Base-by-base conservation (phyloP, 2,113 vertebrate genomes). In the Triplophysa dalaica region DNA sequence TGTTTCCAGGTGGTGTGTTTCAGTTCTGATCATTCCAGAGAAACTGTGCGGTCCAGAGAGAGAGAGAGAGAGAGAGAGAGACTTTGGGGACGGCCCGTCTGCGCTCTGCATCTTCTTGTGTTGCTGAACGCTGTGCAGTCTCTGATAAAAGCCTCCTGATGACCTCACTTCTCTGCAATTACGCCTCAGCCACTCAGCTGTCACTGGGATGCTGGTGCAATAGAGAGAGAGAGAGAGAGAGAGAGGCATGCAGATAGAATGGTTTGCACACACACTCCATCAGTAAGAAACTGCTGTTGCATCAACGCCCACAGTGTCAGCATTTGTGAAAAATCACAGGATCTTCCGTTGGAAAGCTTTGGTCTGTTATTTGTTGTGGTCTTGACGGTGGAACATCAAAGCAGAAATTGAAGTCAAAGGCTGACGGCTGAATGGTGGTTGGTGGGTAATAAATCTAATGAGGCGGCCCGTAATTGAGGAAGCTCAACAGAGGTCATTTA, bases 131-230 rank as follows among this genome's bases (percentile, higher is more conserved):
- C 61, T 48, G 66, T 63, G 56, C 21, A 56, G 75, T 75, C 70
- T 74, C 82, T 75, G 82, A 84, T 78, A 74, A 81, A 84, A 74
- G 70, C 83, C 52, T 65, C 54, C 21, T 50, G 79, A 63, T 84
- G 83, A 84, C 83, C 83, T 84, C 83, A 84, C 83, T 33, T 70
- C 77, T 70, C 83, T 84, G 58, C 64, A 81, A 81, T 81, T 81
- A 79, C 50, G 5, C 45, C 22, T 24, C 78, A 77, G n/a, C 75
- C 75, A 84, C 64, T 84, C 78, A 81, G 62, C 52, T 74, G 72
- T 68, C 56, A 54, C 29, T 29, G 66, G 43, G 75, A 21, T 61
- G 26, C 29, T 14, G 8, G 61, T 1, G 26, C 16, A 14, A 16
- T 52, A 21, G 67, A 24, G 48, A 17, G 60, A 1, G 60, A 63